These are phyloP conservation scores for Cryptomyrus ogoouensis DNA, from an alignment of 2,113 vertebrate genomes.

Conservation along the genomic window DNA sequence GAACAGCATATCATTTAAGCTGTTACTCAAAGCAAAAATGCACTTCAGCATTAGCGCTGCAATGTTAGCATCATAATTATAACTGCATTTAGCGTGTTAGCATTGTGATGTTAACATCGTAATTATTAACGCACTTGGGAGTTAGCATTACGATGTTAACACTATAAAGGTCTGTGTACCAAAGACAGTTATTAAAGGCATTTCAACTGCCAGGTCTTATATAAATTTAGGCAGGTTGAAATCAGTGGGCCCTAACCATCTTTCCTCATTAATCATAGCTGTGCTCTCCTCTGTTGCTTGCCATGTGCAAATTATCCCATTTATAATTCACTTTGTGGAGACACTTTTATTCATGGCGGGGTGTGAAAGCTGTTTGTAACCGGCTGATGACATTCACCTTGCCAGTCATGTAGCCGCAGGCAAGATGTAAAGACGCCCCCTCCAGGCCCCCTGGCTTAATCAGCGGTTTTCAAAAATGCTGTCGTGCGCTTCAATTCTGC, in stretches of 20 bases:
- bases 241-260: neutral
- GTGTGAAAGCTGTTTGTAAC: slow-evolving; percentile 15
- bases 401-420: slow-evolving; percentile 5
- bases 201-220: slow-evolving; percentile 6
- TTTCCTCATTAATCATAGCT: slow-evolving; percentile 22
- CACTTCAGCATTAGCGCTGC: neutral
- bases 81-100: neutral
- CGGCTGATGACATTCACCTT: slow-evolving; percentile 20
- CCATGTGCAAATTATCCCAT: slow-evolving; percentile 19
- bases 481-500: neutral
- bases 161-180: neutral
- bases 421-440: slow-evolving; percentile 2
- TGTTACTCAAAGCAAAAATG: neutral
- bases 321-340: slow-evolving; percentile 30
- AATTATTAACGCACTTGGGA: neutral
- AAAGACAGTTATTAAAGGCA: neutral
- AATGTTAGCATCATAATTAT: neutral
- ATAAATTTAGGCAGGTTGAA: neutral
- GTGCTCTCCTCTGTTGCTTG: slow-evolving; percentile 11
- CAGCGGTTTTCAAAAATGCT: neutral
- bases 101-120: neutral
- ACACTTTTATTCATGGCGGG: slow-evolving; percentile 27
- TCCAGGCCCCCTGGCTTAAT: neutral
- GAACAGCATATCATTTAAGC: neutral
- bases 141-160: neutral